Evolutionary conservation across 2,113 vertebrate species (phyloP).

Genomic region (Poeciliopsis retropinna): DNA sequence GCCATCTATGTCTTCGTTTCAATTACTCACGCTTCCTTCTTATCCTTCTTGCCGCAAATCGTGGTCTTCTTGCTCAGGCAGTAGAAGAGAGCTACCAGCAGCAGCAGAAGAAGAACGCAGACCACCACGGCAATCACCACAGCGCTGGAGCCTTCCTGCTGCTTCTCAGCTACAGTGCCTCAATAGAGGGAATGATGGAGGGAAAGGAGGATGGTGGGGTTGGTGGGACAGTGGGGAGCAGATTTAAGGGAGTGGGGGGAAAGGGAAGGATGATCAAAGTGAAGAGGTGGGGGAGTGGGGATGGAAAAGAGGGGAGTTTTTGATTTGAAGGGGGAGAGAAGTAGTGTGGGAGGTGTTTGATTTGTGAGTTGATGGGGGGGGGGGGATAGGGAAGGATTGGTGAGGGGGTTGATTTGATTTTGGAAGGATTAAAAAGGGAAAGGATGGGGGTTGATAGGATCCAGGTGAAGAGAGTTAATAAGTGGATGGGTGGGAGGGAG

Average conservation of each 20-base stretch:
- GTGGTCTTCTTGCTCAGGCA: slow-evolving; percentile 86
- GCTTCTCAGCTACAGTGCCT: slow-evolving; percentile 74
- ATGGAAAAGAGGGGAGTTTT: slow-evolving; percentile 12
- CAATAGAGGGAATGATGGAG: slow-evolving; percentile 40
- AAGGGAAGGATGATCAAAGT: slow-evolving; percentile 25
- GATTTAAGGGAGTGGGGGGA: slow-evolving; percentile 14
- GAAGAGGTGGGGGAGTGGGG: slow-evolving; percentile 14
- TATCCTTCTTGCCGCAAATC: slow-evolving; percentile 80
- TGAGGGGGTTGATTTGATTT: slow-evolving; percentile 34
- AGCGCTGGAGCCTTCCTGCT: slow-evolving; percentile 82
- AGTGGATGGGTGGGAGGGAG: slow-evolving; percentile 22
- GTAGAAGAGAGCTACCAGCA: slow-evolving; percentile 86
- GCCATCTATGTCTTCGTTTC: neutral
- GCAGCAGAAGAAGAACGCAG: slow-evolving; percentile 88
- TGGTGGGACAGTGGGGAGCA: slow-evolving; percentile 18
- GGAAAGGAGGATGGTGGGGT: slow-evolving; percentile 11
- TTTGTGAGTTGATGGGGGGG: slow-evolving; percentile 28
- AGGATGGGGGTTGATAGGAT: slow-evolving; percentile 20
- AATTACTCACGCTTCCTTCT: slow-evolving; percentile 87
- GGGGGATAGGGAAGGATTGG: slow-evolving; percentile 17
- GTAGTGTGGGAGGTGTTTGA: slow-evolving; percentile 40
- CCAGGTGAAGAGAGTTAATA: slow-evolving; percentile 31
- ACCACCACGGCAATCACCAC: slow-evolving; percentile 90
- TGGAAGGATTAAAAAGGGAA: slow-evolving; percentile 1
- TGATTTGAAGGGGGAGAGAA: slow-evolving; percentile 21